Percentiles rank a stretch among this genome's conserved stretches.
These are phyloP conservation scores for Saturnia japonica DNA, from an alignment of 2,888 invertebrate species.

Conservation along the genomic window DNA sequence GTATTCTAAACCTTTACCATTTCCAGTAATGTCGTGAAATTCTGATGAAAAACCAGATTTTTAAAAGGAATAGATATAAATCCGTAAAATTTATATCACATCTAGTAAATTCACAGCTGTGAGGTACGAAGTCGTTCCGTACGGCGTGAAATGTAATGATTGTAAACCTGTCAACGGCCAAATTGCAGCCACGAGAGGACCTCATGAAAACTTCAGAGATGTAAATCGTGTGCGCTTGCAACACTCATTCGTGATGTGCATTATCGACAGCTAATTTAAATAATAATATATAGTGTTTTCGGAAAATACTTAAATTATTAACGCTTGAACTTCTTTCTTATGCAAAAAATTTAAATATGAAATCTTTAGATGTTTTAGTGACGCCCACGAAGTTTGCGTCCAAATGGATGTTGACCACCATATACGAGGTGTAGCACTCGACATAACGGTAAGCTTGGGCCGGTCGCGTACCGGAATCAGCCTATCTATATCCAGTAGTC, in stretches of 20 bases:
- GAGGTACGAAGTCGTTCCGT: slow-evolving; percentile 42
- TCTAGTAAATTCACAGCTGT: slow-evolving; percentile 37
- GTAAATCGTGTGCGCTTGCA: slow-evolving; percentile 46
- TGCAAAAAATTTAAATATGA: no score
- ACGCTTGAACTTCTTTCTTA: no score
- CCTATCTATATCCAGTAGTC: no score
- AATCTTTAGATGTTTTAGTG: no score
- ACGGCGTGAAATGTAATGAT: slow-evolving; percentile 45
- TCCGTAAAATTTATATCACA: slow-evolving; percentile 25
- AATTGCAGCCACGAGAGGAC: slow-evolving; percentile 56
- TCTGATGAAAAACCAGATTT: not conserved
- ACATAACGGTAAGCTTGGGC: no score
- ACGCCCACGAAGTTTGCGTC: no score
- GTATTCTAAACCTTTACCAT: no score
- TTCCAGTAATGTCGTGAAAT: not conserved
- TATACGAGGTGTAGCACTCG: no score
- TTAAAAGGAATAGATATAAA: not conserved
- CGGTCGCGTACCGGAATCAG: no score
- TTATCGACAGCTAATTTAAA: slow-evolving; percentile 28
- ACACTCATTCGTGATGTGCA: slow-evolving; percentile 40
- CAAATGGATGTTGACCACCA: no score
- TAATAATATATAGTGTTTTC: slow-evolving; percentile 22
- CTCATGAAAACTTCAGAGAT: slow-evolving; percentile 43
- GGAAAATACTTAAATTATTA: no score
- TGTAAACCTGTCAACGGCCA: slow-evolving; percentile 72